phyloP scores from a whole-genome alignment of 2,797 vertebrate species.

The Hapalemur alaotrensis region DNA sequence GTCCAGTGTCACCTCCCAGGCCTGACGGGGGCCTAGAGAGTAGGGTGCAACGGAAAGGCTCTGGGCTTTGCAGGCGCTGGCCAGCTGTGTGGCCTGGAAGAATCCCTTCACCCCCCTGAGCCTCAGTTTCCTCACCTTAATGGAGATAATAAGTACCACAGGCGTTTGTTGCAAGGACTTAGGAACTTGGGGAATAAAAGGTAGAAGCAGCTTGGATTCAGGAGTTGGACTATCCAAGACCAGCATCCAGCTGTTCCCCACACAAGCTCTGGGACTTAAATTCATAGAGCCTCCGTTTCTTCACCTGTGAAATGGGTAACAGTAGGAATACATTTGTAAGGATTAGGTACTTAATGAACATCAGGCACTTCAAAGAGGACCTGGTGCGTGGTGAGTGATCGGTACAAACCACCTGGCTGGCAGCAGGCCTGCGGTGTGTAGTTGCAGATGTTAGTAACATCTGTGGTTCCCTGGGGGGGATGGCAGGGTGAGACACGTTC shows the following conservation, averaged over 20 bases:
- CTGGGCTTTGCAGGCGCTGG: not conserved
- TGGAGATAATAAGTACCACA: not conserved
- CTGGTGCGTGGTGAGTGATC: not conserved
- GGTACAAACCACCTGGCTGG: fast-evolving
- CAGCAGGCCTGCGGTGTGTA: not conserved
- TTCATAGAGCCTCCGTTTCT: not conserved
- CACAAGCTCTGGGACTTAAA: not conserved
- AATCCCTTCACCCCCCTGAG: fast-evolving
- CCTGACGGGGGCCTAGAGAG: not conserved
- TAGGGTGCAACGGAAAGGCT: not conserved
- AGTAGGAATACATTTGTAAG: not conserved
- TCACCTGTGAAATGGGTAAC: not conserved
- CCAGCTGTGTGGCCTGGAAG: not conserved
- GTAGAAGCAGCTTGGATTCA: not conserved
- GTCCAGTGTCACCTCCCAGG: not conserved
- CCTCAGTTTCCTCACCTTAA: not conserved
- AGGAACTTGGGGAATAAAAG: not conserved
- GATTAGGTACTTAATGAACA: not conserved
- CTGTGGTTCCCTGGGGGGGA: too few relatives aligned
- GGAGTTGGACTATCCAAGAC: not conserved
- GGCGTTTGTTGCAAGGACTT: not conserved
- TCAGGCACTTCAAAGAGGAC: not conserved
- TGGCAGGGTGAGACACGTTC: fast-evolving
- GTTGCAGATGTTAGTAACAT: not conserved
- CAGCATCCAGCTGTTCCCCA: not conserved